Evolutionary conservation across 2,888 invertebrate species (phyloP).

Genomic region (Dorcus hopei): DNA sequence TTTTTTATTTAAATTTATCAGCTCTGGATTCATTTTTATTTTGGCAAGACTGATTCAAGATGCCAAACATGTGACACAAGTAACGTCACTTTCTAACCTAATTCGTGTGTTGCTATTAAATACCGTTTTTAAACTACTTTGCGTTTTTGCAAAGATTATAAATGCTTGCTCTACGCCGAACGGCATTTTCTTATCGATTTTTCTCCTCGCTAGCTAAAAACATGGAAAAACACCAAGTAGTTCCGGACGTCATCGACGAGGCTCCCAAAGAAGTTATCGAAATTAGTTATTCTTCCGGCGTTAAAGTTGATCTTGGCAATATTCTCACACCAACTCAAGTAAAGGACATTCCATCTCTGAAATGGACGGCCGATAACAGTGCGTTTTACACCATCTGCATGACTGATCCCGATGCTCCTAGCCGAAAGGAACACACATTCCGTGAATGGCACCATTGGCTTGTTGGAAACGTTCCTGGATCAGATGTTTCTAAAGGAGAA

Average conservation of each 20-base stretch:
- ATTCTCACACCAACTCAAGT: constrained; percentile 71
- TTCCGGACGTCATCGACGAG: constrained; percentile 67
- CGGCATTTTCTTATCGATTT: constrained; percentile 23
- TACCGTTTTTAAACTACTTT: no score
- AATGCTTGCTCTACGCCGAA: constrained; percentile 26
- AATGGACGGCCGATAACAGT: constrained; percentile 50
- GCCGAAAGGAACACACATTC: constrained; percentile 70
- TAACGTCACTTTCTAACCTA: no score
- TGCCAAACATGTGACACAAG: no score
- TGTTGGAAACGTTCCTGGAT: constrained; percentile 82
- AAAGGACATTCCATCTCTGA: constrained; percentile 59
- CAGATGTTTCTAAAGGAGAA: constrained; percentile 67
- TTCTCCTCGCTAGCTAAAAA: constrained; percentile 28
- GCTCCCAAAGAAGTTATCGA: constrained; percentile 53
- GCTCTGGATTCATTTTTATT: no score
- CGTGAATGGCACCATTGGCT: constrained; percentile 93
- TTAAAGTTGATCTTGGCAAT: constrained; percentile 60
- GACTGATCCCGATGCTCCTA: constrained; percentile 88
- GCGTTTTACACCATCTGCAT: constrained; percentile 58
- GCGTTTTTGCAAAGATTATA: no score
- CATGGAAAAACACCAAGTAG: constrained; percentile 53
- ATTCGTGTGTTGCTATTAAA: no score
- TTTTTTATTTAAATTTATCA: no score
- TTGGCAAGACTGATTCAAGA: no score
- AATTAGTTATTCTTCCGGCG: constrained; percentile 26